Evolutionary conservation across 2,888 invertebrate species (phyloP).

Genomic region (Agrochola circellaris): DNA sequence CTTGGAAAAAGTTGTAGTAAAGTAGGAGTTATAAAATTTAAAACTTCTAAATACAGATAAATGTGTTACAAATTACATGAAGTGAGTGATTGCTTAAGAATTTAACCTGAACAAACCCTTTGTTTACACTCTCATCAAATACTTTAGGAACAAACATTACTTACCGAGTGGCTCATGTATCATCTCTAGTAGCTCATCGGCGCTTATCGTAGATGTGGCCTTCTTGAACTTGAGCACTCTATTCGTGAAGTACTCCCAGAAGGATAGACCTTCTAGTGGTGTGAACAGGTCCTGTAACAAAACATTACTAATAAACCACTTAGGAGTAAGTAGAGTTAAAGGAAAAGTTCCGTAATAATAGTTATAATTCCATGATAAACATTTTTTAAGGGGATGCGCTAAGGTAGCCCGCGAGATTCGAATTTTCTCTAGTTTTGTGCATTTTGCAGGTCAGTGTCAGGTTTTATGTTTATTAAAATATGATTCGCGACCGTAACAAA

Average conservation of each 20-base stretch:
- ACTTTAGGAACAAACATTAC: constrained; percentile 27
- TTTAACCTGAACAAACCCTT: background rate
- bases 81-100: background rate
- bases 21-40: background rate
- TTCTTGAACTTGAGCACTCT: constrained; percentile 93
- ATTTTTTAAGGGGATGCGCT: too few relatives aligned
- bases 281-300: constrained; percentile 91
- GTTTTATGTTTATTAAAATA: too few relatives aligned
- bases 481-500: too few relatives aligned
- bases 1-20: too few relatives aligned
- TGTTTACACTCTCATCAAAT: too few relatives aligned
- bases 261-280: constrained; percentile 91
- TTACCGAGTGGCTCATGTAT: constrained; percentile 92
- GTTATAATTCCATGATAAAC: constrained; percentile 88
- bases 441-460: too few relatives aligned
- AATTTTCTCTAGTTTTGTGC: too few relatives aligned
- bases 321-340: background rate
- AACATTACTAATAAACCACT: background rate
- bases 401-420: too few relatives aligned
- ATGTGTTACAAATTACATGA: background rate
- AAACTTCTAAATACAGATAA: background rate
- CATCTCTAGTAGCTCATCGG: constrained; percentile 91
- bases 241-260: constrained; percentile 93
- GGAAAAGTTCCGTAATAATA: constrained; percentile 82
- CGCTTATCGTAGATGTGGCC: constrained; percentile 91